These are phyloP conservation scores for Mesocricetus auratus DNA, from an alignment of 2,113 vertebrate genomes.

Conservation along the genomic window DNA sequence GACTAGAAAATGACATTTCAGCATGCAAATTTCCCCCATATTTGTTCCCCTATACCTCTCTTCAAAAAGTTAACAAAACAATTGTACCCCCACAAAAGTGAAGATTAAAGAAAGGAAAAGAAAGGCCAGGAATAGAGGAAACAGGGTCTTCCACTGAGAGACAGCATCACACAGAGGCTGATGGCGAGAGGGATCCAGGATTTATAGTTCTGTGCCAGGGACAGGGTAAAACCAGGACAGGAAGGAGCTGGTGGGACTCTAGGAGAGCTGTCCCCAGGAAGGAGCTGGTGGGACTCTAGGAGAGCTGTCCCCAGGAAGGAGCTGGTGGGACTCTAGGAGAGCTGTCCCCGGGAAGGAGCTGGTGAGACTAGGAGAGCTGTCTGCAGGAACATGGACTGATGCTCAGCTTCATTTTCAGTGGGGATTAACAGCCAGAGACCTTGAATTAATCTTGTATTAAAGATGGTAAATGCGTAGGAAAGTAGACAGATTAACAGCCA, in stretches of 20 bases:
- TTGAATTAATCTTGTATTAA: not conserved
- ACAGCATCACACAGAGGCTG: not conserved
- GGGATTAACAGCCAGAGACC: not conserved
- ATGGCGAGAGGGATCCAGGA: not conserved
- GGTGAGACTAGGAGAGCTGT: not conserved
- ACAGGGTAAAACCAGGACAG: no score
- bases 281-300: no score
- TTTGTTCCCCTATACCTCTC: not conserved
- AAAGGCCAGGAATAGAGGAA: not conserved
- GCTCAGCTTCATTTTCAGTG: not conserved
- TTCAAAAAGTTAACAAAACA: slow-evolving; percentile 9
- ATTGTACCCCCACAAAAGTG: not conserved
- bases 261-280: no score
- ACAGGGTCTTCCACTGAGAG: not conserved
- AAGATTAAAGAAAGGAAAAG: not conserved
- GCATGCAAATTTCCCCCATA: not conserved
- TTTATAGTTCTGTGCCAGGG: not conserved
- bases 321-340: not conserved
- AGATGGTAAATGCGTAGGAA: not conserved
- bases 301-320: no score
- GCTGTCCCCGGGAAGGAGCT: not conserved
- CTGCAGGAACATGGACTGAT: not conserved
- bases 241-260: no score
- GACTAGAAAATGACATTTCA: not conserved
- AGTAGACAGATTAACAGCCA: not conserved